Evolutionary conservation across 2,113 vertebrate genomes (phyloP).

Genomic region (Oostethus manadensis): DNA sequence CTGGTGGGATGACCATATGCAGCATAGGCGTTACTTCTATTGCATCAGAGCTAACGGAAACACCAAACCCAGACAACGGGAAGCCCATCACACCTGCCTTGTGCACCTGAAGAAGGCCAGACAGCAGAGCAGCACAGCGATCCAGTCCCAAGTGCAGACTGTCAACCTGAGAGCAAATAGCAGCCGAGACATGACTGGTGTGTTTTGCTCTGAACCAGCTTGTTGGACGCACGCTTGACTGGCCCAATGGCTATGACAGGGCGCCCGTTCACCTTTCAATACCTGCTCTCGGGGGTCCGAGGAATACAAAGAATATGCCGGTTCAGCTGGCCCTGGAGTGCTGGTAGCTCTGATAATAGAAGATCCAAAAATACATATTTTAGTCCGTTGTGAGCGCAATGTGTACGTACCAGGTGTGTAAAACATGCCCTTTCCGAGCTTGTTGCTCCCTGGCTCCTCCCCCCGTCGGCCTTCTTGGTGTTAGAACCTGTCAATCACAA

Average conservation of each 20-base stretch:
- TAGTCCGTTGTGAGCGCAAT: no score
- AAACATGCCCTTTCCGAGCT: conserved; percentile 29
- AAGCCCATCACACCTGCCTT: conserved; percentile 61
- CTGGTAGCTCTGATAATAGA: conserved; percentile 2
- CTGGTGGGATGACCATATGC: no score
- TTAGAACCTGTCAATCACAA: conserved; percentile 52
- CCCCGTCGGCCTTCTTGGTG: conserved; percentile 60
- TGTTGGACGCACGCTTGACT: neutral
- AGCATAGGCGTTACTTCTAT: no score
- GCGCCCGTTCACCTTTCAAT: conserved; percentile 8
- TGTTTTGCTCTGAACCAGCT: neutral
- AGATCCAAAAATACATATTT: neutral
- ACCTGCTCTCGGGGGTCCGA: conserved; percentile 85
- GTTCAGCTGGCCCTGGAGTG: conserved; percentile 50
- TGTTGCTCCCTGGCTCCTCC: conserved; percentile 13
- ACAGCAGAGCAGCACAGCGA: conserved; percentile 82
- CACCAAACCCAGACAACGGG: neutral
- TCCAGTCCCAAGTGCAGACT: conserved; percentile 76
- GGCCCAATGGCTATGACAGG: neutral
- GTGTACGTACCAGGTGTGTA: no score
- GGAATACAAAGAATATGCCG: conserved; percentile 74
- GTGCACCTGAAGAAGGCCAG: conserved; percentile 77
- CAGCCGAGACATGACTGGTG: no score
- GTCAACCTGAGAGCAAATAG: conserved; percentile 65
- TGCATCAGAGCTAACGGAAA: no score